Base-by-base conservation (phyloP, 2,113 vertebrate species). In the Leucopsar rothschildi region DNA sequence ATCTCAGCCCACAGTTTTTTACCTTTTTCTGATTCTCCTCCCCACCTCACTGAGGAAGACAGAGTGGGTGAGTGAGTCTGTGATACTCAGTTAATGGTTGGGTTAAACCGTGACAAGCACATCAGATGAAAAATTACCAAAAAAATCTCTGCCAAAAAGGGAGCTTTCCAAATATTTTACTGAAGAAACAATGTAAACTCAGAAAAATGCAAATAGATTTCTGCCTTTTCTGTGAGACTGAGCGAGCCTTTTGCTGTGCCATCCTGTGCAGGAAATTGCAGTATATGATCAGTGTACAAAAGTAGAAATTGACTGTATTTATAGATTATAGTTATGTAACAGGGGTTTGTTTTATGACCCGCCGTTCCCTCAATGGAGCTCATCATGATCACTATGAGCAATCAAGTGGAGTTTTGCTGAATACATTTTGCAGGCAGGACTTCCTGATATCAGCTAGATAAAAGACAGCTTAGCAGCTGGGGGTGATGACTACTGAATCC, bases 301-400 rank as follows among this genome's bases (percentile, higher is more conserved):
- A 86, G 50, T 89, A 79, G 49, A 94, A 91, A 91, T 91, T 86
- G 80, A 11, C 80, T 88, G 11, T 92, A 88, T 94, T 95, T 95
- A 88, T 76, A 65, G 75, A 60, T 66, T 59, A 6, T 70, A 63
- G 93, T 92, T 94, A 52, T 53, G 60, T 71, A 88, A 82, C 35
- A 47, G 27, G 33, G 29, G 21, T 86, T 91, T 95, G 44, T 83
- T 95, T 93, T 78, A 66, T 86, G 84, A 86, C 75, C 70, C 12
- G 27, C 49, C 82, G n/a, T 82, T 96, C 64, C 21, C 52, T 93
- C 42, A 96, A 89, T 88, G 72, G 79, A 81, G 78, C 72, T 93
- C 93, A 75, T 97, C 83, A 88, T 52, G 68, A 85, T 94, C 83
- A 66, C 35, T 91, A 7, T 87, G 60, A 3, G n/a, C 75, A 91